A percentile compares a stretch with the other conserved stretches of the same genome.
Conservation (phyloP, 2,888 invertebrate genomes). For the Cataglyphis cursor region DNA sequence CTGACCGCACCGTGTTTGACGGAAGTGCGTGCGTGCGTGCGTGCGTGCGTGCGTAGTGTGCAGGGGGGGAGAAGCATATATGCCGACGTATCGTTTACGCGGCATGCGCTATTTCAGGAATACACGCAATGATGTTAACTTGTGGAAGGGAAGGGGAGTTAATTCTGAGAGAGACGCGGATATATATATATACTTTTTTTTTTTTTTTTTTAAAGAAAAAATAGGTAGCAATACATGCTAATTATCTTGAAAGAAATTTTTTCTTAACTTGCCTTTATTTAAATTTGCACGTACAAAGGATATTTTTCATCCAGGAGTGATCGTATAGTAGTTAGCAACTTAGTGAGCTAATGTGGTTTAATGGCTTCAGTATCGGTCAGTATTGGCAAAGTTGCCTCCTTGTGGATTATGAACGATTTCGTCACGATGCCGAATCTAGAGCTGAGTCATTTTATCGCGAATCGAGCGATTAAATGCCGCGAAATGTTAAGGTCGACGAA, state of each 20-base stretch:
- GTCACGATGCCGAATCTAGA: constrained; percentile 42
- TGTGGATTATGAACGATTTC: constrained; percentile 24
- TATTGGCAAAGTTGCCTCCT: constrained; percentile 8
- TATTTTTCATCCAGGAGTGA: neutral
- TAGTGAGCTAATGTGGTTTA: neutral
- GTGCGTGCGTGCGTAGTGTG: neutral
- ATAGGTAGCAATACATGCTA: neutral
- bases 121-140: constrained; percentile 47
- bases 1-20: neutral
- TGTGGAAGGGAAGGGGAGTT: neutral
- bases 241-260: neutral
- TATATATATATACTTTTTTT: neutral
- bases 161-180: neutral
- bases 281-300: neutral
- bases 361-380: neutral
- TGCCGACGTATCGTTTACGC: constrained; percentile 29
- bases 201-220: neutral
- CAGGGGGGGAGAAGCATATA: constrained; percentile 13
- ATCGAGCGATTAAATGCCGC: constrained; percentile 21
- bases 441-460: constrained; percentile 53
- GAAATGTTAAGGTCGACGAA: constrained; percentile 43
- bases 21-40: constrained; percentile 27
- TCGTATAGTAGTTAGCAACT: neutral
- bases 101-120: constrained; percentile 45
- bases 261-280: neutral